A percentile compares a stretch with the other conserved stretches of the same genome.
These are phyloP conservation scores for Tenualosa thibaudeaui DNA, from an alignment of 2,797 vertebrate genomes.

Conservation along the genomic window DNA sequence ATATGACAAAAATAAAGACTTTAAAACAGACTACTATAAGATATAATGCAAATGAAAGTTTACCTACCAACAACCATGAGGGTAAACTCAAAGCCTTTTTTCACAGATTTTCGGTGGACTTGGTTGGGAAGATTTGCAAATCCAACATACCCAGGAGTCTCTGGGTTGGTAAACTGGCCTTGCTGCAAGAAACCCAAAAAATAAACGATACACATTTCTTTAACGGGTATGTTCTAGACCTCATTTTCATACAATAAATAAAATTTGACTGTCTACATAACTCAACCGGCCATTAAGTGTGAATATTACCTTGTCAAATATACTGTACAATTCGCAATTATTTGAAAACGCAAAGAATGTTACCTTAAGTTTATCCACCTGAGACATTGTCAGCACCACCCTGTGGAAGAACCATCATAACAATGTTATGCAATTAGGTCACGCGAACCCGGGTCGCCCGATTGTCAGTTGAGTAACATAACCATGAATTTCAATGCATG, in stretches of 20 bases:
- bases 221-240: too few species aligned
- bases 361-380: slow-evolving; percentile 81
- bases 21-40: too few species aligned
- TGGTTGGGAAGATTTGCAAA: slow-evolving; percentile 98
- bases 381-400: slow-evolving; percentile 70
- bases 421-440: neutral
- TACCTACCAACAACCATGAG: slow-evolving; percentile 98
- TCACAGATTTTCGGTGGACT: slow-evolving; percentile 97
- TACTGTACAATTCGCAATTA: neutral
- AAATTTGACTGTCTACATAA: too few species aligned
- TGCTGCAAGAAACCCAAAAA: slow-evolving; percentile 55
- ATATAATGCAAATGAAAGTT: neutral
- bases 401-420: neutral
- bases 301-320: neutral
- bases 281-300: too few species aligned
- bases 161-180: slow-evolving; percentile 92
- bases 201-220: too few species aligned
- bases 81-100: slow-evolving; percentile 98
- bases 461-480: too few species aligned
- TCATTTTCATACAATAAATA: too few species aligned
- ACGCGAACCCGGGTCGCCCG: neutral
- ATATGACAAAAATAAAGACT: too few species aligned
- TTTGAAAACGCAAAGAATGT: slow-evolving; percentile 42
- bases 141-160: slow-evolving; percentile 96
- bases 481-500: too few species aligned